phyloP scores from a whole-genome alignment of 1,140 invertebrate genomes.

The Tetramorium alpestre region DNA sequence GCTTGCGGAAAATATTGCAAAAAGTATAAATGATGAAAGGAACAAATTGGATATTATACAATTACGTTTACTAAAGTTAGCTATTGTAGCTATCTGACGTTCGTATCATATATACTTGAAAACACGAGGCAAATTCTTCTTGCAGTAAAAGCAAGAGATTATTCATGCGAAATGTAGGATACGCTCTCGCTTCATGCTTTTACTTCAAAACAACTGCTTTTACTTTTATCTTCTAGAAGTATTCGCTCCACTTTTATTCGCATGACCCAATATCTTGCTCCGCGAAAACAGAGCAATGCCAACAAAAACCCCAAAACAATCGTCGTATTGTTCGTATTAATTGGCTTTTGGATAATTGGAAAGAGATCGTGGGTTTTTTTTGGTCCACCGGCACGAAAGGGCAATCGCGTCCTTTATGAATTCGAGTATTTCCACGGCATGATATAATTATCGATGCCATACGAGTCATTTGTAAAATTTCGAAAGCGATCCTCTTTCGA shows the following conservation, averaged over 20 bases:
- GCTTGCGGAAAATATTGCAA: background rate
- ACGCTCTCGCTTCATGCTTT: conserved; percentile 47
- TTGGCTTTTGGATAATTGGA: background rate
- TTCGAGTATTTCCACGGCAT: background rate
- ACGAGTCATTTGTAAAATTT: background rate
- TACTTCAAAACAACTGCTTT: conserved; percentile 52
- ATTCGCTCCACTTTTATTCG: conserved; percentile 28
- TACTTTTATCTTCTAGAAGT: conserved; percentile 39
- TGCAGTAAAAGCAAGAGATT: conserved; percentile 24
- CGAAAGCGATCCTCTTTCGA: conserved; percentile 32
- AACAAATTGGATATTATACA: background rate
- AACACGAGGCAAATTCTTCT: conserved; percentile 4
- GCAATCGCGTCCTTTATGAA: background rate
- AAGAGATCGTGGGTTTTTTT: background rate
- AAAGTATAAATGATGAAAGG: background rate
- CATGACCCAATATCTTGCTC: conserved; percentile 4
- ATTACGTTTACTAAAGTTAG: background rate
- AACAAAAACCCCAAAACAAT: conserved; percentile 40
- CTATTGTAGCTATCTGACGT: background rate
- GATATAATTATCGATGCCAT: background rate
- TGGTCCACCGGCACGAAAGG: background rate
- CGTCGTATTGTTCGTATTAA: conserved; percentile 26
- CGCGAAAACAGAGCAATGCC: background rate
- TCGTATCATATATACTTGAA: background rate
- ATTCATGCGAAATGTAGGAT: conserved; percentile 47